A percentile compares a stretch with the other conserved stretches of the same genome.
These are phyloP conservation scores for Enteromius anoplus DNA, from an alignment of 2,797 vertebrate genomes.

Conservation along the genomic window DNA sequence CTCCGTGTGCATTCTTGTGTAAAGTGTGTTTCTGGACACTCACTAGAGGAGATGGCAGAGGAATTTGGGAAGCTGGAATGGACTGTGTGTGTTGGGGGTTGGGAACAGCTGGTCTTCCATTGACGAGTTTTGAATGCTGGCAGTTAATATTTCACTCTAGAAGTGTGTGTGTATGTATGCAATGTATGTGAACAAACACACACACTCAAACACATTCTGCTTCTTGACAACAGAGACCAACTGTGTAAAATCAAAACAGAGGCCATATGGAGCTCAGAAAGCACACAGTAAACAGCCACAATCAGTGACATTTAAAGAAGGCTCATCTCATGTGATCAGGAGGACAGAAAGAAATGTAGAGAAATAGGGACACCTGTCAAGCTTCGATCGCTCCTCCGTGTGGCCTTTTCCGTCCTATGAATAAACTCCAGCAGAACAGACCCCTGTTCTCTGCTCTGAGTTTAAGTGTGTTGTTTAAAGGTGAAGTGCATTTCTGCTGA, in stretches of 20 bases:
- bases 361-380: slow-evolving; percentile 1
- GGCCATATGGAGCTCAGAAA: background rate
- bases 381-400: background rate
- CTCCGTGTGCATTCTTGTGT: slow-evolving; percentile 24
- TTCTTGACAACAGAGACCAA: slow-evolving; percentile 62
- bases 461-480: background rate
- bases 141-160: slow-evolving; percentile 72
- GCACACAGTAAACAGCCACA: background rate
- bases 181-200: slow-evolving; percentile 15
- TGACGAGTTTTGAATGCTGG: slow-evolving; percentile 74
- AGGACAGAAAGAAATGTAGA: background rate
- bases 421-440: background rate
- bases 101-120: slow-evolving; percentile 79
- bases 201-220: slow-evolving; percentile 15
- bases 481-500: background rate
- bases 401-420: background rate
- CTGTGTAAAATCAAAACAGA: slow-evolving; percentile 55
- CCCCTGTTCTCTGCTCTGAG: background rate
- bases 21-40: slow-evolving; percentile 29
- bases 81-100: background rate
- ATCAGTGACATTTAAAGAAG: background rate
- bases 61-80: slow-evolving; percentile 29
- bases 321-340: background rate
- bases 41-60: slow-evolving; percentile 33
- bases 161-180: slow-evolving; percentile 38